These are phyloP conservation scores for Athripsodes cinereus DNA, from an alignment of 2,888 invertebrate genomes.

Conservation along the genomic window DNA sequence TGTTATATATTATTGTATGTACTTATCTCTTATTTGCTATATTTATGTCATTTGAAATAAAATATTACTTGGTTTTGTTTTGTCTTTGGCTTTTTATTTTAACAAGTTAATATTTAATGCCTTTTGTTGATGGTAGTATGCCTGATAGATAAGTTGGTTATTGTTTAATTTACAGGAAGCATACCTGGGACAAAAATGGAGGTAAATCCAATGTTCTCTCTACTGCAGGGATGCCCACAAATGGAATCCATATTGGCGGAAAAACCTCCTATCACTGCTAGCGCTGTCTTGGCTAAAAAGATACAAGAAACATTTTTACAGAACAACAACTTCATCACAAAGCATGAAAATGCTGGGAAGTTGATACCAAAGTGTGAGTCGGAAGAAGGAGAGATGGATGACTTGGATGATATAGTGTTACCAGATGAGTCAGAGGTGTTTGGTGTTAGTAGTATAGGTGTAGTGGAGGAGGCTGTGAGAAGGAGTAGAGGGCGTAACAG, in stretches of 20 bases:
- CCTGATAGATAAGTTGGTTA: background rate
- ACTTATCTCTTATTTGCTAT: conserved; percentile 24
- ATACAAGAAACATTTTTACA: conserved; percentile 42
- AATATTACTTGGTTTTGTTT: conserved; percentile 22
- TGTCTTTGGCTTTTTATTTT: conserved; percentile 26
- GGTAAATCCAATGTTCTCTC: conserved; percentile 1
- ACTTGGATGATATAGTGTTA: conserved; percentile 49
- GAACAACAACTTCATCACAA: conserved; percentile 37
- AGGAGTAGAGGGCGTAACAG: conserved; percentile 20
- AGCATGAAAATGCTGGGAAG: conserved; percentile 16
- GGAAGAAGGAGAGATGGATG: conserved; percentile 46
- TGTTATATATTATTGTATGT: conserved; percentile 11
- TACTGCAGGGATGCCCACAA: background rate
- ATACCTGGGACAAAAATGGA: background rate
- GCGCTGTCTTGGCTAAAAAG: conserved; percentile 36
- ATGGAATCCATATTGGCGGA: conserved; percentile 3
- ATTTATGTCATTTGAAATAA: conserved; percentile 30
- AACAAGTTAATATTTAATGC: conserved; percentile 9
- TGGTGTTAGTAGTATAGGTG: conserved; percentile 29
- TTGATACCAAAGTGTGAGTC: conserved; percentile 44
- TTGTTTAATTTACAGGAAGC: background rate
- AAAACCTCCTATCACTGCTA: conserved; percentile 28
- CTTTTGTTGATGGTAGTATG: background rate
- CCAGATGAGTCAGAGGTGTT: conserved; percentile 41
- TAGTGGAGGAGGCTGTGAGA: conserved; percentile 9